phyloP scores from a whole-genome alignment of 2,797 vertebrate species.

The Serranus cabrilla region DNA sequence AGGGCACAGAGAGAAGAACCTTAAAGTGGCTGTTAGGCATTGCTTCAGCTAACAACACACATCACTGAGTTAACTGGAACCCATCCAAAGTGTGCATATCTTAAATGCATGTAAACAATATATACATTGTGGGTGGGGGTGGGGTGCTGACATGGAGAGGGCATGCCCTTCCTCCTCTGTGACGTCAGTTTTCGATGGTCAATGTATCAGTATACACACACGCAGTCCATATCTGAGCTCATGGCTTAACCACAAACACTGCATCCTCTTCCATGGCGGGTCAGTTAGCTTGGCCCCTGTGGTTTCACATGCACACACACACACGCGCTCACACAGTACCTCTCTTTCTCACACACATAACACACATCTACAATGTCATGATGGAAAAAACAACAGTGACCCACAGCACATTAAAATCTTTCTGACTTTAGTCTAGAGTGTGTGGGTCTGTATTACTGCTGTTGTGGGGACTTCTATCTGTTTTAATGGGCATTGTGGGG shows the following conservation, averaged over 20 bases:
- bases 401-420: not conserved
- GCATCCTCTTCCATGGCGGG: conserved; percentile 40
- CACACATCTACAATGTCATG: conserved; percentile 10
- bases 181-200: conserved; percentile 21
- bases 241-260: conserved; percentile 41
- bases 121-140: not conserved
- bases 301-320: conserved; percentile 6
- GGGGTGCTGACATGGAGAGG: conserved; percentile 24
- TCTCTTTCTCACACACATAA: not conserved
- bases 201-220: conserved; percentile 46
- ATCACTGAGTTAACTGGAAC: conserved; percentile 42
- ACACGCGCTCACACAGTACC: not conserved
- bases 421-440: not conserved
- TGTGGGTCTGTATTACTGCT: not conserved
- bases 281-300: conserved; percentile 27
- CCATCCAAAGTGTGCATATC: conserved; percentile 26
- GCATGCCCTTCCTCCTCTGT: conserved; percentile 18
- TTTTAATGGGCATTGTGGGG: too few species aligned
- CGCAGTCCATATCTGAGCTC: conserved; percentile 41
- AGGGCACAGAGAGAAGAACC: conserved; percentile 33
- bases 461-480: too few species aligned
- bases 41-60: conserved; percentile 41
- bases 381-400: conserved; percentile 23
- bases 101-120: not conserved
- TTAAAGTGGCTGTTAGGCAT: conserved; percentile 44